Base-by-base conservation (phyloP, 1,140 invertebrate species). In the Drosophila lacteicornis region DNA sequence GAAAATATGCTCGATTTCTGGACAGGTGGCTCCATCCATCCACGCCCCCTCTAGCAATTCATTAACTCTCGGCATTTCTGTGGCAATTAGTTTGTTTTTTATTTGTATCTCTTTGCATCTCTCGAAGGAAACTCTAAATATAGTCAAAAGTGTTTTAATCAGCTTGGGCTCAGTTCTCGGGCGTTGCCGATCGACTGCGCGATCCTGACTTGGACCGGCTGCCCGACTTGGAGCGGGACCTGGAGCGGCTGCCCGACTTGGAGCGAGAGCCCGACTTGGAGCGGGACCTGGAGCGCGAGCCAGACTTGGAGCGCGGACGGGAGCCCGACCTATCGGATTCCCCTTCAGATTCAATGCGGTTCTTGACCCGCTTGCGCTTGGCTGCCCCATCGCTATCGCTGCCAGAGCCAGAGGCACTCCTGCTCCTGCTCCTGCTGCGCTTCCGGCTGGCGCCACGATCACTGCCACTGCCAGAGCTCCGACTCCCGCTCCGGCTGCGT, bases 301-400 rank as follows among this genome's bases (percentile, higher is more conserved):
- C 65, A 12, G 75, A 76, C 17, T 63, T 65, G 33, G 92, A 93
- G 67, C 92, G 87, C 0, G 92, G 93, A 42, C 84, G 82, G 4
- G 93, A 93, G 33, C 79, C 65, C 22, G 92, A 93, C 19, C 80
- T 45, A 53, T 90, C 82, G 9, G 91, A 87, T 88, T 53, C 92
- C 30, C 67, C 93, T 80, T 74, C 93, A 91, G 38, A 94, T 93
- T 75, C 93, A 78, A 84, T 91, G 42, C 87, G 91, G 65, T 82
- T 85, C 45, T 76, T 94, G 93, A 56, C 93, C 19, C 82, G 79
- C 22, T 79, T 80, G 4, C 75, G 71, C 51, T 57, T 69, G 2
- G 75, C 56, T 0, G 80, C 79, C 11, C 40, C 62, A n/a, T 81
- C 81, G 19, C 87, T 91, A 22, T 83, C 87, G 45, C 70, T 75